Base-by-base conservation (phyloP, 2,113 vertebrate genomes). In the Aphelocoma coerulescens region DNA sequence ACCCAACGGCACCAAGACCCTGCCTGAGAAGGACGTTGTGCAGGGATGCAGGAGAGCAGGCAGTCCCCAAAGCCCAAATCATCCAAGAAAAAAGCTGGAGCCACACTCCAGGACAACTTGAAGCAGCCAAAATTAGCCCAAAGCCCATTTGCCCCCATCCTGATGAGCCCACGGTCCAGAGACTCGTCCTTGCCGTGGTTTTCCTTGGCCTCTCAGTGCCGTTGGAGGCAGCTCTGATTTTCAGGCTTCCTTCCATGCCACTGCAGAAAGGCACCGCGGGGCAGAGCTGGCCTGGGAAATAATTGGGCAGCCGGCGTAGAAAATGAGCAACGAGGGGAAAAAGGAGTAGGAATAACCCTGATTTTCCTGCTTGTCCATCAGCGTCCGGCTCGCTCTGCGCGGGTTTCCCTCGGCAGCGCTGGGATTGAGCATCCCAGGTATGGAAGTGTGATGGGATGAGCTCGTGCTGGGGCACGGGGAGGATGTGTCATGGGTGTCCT, bases 371-470 rank as follows among this genome's bases (percentile, higher is more conserved):
- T 54, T 22, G 48, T 28, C 35, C 2, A 0, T 28, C 35, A 23
- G 27, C 0, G 19, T 3, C 54, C 1, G 0, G 24, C 77, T 81
- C 5, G 0, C 58, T 73, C 67, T 12, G 39, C 0, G 3, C 0
- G 0, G 1, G 4, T 12, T 37, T 37, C 83, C 3, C 2, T 6
- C 11, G 0, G 3, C 4, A 3, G 54, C 1, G 0, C 46, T 17
- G 71, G 66, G 28, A 30, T 11, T 66, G 30, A 52, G 55, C 48
- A 6, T 6, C 59, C 81, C 7, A 2, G 80, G 43, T 20, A 57
- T 0, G 19, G 44, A 9, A 20, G 14, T 33, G 72, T 1, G 54
- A 11, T 32, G 87, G 68, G 90, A 33, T 2, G 4, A 2, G 71
- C 26, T 81, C 4, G 0, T 2, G 6, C 1, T 9, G 32, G 43